Evolutionary conservation across 1,140 invertebrate genomes (phyloP), one percentile per base, ranked within the genome.

Genomic region (Steinernema khuongi): DNA sequence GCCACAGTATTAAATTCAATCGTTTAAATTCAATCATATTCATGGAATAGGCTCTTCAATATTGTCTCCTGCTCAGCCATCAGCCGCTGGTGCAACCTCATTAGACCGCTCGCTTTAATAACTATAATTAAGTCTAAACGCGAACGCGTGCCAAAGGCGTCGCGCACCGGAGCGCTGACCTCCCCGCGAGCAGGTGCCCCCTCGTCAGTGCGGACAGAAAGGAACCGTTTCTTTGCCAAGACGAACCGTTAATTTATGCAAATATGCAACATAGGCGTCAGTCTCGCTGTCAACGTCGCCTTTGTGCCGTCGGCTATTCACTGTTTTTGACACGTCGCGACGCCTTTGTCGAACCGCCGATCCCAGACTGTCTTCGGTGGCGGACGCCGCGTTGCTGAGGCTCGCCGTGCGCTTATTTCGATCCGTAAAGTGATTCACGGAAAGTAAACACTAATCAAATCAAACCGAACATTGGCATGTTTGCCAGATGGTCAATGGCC

Each of bases 221-320:
- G 7, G 36, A 41, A 11, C n/a, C n/a, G n/a, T 41, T 41, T 41
- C 7, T n/a, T 41, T 7, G 36, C n/a, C 36, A 41, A 41, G 50
- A 60, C 50, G 26, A 60, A 60, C 50, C 50, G 50, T 26, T 60
- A 60, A 60, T 60, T n/a, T 60, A 60, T 60, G 50, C 50, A 60
- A 60, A 60, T n/a, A 60, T 60, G 50, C 50, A 60, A 60, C 50
- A 60, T 60, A 60, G 50, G 50, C 50, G 50, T 7, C 50, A 11
- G 50, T 41, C n/a, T n/a, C n/a, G n/a, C n/a, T n/a, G n/a, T n/a
- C n/a, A n/a, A n/a, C 36, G 36, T n/a, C 36, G 36, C 36, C 36
- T 41, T 41, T 41, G 36, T 41, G 36, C 36, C 36, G 36, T 41
- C 36, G 36, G 36, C 36, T 41, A 41, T 41, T 41, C 36, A 41